phyloP scores from a whole-genome alignment of 1,140 invertebrate species.

The Proctacanthus coquilletti region DNA sequence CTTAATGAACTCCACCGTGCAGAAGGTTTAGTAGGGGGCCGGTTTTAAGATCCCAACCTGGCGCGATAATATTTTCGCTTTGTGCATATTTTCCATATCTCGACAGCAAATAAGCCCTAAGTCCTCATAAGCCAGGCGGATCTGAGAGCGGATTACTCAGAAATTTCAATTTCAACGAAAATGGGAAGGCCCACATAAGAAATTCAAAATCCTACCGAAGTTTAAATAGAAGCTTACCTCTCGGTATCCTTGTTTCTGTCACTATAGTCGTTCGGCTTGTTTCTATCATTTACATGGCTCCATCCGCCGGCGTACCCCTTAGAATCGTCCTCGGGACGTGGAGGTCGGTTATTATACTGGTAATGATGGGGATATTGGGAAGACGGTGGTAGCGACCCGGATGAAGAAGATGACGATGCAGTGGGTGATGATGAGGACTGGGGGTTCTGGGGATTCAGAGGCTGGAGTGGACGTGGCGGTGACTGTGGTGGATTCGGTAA shows the following conservation, averaged over 20 bases:
- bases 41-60: neutral
- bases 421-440: neutral
- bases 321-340: conserved; percentile 6
- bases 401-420: neutral
- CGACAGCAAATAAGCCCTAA: neutral
- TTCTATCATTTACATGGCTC: conserved; percentile 4
- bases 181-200: too few relatives aligned
- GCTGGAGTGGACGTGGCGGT: too few relatives aligned
- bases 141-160: neutral
- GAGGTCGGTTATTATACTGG: conserved; percentile 5
- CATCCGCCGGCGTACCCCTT: conserved; percentile 9
- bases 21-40: too few relatives aligned
- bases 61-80: conserved; percentile 8
- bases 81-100: conserved; percentile 10
- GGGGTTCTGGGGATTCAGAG: too few relatives aligned
- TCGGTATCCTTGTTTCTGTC: conserved; percentile 17
- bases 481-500: conserved; percentile 18
- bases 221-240: conserved; percentile 31
- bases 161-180: too few relatives aligned
- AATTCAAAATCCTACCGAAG: too few relatives aligned
- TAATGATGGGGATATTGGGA: conserved; percentile 7
- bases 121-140: neutral
- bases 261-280: conserved; percentile 2
- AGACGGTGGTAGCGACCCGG: conserved; percentile 7
- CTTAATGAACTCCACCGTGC: too few relatives aligned